Evolutionary conservation across 2,113 vertebrate genomes (phyloP), one percentile per base, ranked within the genome.

Genomic region (Colinus virginianus): DNA sequence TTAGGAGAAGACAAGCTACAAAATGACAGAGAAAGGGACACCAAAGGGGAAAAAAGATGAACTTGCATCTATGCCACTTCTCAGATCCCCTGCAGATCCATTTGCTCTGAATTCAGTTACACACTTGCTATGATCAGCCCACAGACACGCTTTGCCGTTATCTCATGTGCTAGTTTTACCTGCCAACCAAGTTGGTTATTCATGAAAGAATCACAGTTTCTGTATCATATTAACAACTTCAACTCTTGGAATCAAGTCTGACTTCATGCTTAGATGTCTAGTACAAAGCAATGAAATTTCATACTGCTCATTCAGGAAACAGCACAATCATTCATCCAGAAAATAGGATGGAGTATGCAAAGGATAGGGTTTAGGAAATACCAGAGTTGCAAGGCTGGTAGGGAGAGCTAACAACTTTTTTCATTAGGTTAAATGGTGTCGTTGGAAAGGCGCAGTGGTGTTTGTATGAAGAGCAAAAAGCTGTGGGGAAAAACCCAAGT

Each of bases 121-220:
- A 40, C 19, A 25, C 80, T 66, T 32, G 66, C 72, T 48, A 6
- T 2, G 13, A 45, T 78, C 84, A 84, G 69, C 78, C 90, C 5
- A 0, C 1, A 20, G 88, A 80, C 40, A 12, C 0, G 0, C 74
- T 48, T 67, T 0, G 56, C 93, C 90, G 89, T 96, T 96, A 95
- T 94, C 92, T 90, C 87, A n/a, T 4, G 4, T 11, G 78, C 87
- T 85, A 91, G 81, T 77, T 70, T 70, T 64, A 95, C 95, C 89
- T 95, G 96, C 89, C 92, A 92, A 2, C 92, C 87, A 12, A 77
- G 84, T 32, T 30, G 75, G 71, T 93, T 94, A 51, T 85, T 90
- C 94, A 87, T 26, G 68, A 40, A 93, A 95, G 84, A 93, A 93
- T 87, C 91, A 77, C 13, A 78, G 91, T 56, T 93, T 94, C 78